Conservation (phyloP, 1,140 invertebrate species). For the Leptopilina clavipes region DNA sequence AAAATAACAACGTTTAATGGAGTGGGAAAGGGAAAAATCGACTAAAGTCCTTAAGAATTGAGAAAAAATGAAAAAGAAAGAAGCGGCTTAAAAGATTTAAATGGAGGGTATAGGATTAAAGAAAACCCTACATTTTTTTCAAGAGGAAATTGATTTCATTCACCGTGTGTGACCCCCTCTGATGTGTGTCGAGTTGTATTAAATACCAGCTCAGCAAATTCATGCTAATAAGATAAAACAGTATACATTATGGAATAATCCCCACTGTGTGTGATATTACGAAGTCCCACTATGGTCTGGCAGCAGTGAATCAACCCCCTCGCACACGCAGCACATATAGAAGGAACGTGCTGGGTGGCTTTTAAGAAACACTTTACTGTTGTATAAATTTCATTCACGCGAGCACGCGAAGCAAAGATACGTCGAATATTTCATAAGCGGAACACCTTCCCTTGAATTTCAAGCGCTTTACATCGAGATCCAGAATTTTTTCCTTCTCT, state of each 20-base stretch:
- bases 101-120: too few relatives aligned
- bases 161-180: too few relatives aligned
- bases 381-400: conserved; percentile 54
- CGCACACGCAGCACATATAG: background rate
- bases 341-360: conserved; percentile 40
- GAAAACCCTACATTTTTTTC: too few relatives aligned
- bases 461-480: background rate
- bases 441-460: conserved; percentile 44
- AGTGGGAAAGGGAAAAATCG: too few relatives aligned
- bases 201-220: background rate
- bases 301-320: background rate
- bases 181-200: conserved; percentile 2
- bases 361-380: conserved; percentile 52
- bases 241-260: conserved; percentile 6
- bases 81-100: too few relatives aligned
- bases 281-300: background rate
- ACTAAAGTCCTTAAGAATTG: too few relatives aligned
- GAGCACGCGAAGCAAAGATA: conserved; percentile 46
- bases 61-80: too few relatives aligned
- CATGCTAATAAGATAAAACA: conserved; percentile 20
- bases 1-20: too few relatives aligned
- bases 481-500: too few relatives aligned
- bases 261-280: conserved; percentile 3
- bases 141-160: too few relatives aligned
- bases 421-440: conserved; percentile 65